Evolutionary conservation across 2,888 invertebrate genomes (phyloP).

Genomic region (Neoitamus cyanurus): DNA sequence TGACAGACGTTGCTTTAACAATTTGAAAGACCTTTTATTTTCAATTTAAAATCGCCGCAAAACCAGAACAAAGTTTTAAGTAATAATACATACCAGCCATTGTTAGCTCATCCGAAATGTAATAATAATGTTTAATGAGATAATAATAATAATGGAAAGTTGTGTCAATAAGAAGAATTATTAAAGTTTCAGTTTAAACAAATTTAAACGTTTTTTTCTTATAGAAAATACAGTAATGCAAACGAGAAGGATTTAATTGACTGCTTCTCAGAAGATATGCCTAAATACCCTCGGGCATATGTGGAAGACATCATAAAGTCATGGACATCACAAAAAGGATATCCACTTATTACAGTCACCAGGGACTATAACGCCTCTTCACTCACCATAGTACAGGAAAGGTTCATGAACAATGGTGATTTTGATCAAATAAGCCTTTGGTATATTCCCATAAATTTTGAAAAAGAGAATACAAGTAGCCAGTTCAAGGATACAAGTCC

Average conservation of each 20-base stretch:
- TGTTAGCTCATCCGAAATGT: too few relatives aligned
- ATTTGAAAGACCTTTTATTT: too few relatives aligned
- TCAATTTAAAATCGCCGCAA: too few relatives aligned
- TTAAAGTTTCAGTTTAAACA: too few relatives aligned
- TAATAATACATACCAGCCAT: too few relatives aligned
- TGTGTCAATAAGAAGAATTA: too few relatives aligned
- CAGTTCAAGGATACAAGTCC: constrained; percentile 61
- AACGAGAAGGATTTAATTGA: constrained; percentile 61
- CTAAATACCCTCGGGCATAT: constrained; percentile 58
- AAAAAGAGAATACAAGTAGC: constrained; percentile 54
- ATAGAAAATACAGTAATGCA: constrained; percentile 60
- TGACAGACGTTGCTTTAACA: too few relatives aligned
- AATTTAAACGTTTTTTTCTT: too few relatives aligned
- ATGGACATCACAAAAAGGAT: constrained; percentile 74
- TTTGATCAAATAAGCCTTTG: constrained; percentile 55
- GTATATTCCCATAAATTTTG: constrained; percentile 63
- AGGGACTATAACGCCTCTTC: constrained; percentile 67
- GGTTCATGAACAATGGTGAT: constrained; percentile 17
- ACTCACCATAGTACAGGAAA: constrained; percentile 69
- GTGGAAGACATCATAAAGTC: constrained; percentile 72
- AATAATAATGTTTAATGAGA: too few relatives aligned
- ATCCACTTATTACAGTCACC: constrained; percentile 70
- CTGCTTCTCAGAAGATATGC: constrained; percentile 58
- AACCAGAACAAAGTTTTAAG: too few relatives aligned
- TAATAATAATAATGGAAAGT: too few relatives aligned